phyloP scores from a whole-genome alignment of 2,797 vertebrate genomes.

The Sebastes alutus region DNA sequence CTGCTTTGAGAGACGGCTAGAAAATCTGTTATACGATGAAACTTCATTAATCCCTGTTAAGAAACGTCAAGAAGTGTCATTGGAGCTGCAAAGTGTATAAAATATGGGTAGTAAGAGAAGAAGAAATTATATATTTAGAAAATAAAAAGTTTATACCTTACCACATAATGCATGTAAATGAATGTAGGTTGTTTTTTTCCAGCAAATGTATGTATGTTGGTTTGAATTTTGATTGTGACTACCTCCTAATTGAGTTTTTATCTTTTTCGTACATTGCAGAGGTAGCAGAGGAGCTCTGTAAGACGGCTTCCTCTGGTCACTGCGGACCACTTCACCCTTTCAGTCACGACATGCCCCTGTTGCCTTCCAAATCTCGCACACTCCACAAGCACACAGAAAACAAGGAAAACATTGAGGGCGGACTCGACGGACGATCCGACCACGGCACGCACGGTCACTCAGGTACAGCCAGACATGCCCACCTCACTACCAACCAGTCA shows the following conservation, averaged over 20 bases:
- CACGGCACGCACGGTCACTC: conserved; percentile 86
- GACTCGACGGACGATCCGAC: conserved; percentile 85
- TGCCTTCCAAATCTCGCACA: conserved; percentile 94
- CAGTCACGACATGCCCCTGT: conserved; percentile 89
- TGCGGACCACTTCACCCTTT: conserved; percentile 86
- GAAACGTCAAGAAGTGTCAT: neutral
- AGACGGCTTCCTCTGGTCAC: conserved; percentile 88
- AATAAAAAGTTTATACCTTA: neutral
- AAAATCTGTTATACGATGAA: neutral
- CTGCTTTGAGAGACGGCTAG: neutral
- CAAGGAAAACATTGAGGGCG: conserved; percentile 96
- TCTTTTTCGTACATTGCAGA: conserved; percentile 78
- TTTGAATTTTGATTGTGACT: neutral
- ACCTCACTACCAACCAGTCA: conserved; percentile 24
- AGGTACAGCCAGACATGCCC: conserved; percentile 83
- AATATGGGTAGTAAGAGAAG: neutral
- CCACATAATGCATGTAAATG: neutral
- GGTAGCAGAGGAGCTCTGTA: conserved; percentile 97
- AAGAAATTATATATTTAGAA: neutral
- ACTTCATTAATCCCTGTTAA: neutral
- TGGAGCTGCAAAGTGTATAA: neutral
- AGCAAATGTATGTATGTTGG: neutral
- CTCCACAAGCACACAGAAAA: conserved; percentile 96
- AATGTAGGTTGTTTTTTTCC: neutral
- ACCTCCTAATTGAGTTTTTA: neutral